These are phyloP conservation scores for Heterotis niloticus DNA, from an alignment of 2,113 vertebrate species.

Conservation along the genomic window DNA sequence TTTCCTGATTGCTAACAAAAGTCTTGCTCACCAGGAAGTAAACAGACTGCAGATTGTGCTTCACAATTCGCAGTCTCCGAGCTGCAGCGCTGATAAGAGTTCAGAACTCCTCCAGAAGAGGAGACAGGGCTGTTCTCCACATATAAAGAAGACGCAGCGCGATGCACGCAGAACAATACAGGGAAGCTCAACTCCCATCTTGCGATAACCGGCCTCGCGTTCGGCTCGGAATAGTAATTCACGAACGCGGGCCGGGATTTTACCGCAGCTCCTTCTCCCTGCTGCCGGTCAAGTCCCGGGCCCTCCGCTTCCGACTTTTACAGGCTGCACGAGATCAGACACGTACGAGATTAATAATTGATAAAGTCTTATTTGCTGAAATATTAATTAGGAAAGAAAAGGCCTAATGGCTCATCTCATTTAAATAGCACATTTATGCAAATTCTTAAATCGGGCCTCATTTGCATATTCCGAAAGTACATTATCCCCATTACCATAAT, in stretches of 20 bases:
- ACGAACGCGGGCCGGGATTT: constrained; percentile 21
- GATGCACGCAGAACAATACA: constrained; percentile 9
- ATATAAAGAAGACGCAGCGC: not conserved
- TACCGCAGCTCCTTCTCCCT: constrained; percentile 26
- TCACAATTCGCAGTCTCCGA: not conserved
- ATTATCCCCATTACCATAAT: constrained; percentile 48
- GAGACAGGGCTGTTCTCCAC: not conserved
- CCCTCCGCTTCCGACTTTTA: constrained; percentile 23
- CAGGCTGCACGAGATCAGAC: constrained; percentile 33
- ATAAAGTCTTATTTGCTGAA: constrained; percentile 49
- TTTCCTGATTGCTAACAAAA: constrained; percentile 18
- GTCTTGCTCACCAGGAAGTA: not conserved
- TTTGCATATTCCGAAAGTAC: constrained; percentile 48
- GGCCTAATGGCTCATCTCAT: constrained; percentile 36
- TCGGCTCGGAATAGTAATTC: constrained; percentile 42
- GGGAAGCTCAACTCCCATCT: constrained; percentile 28
- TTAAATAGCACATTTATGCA: constrained; percentile 44
- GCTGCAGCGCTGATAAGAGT: not conserved
- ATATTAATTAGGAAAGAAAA: constrained; percentile 47
- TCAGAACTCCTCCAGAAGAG: not conserved
- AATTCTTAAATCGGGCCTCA: constrained; percentile 49
- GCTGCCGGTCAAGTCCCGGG: constrained; percentile 30
- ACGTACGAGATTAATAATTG: constrained; percentile 44
- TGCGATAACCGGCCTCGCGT: constrained; percentile 33
- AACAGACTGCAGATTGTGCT: not conserved